Conservation (phyloP, 2,888 invertebrate genomes). For the Pristionchus japonicus region DNA sequence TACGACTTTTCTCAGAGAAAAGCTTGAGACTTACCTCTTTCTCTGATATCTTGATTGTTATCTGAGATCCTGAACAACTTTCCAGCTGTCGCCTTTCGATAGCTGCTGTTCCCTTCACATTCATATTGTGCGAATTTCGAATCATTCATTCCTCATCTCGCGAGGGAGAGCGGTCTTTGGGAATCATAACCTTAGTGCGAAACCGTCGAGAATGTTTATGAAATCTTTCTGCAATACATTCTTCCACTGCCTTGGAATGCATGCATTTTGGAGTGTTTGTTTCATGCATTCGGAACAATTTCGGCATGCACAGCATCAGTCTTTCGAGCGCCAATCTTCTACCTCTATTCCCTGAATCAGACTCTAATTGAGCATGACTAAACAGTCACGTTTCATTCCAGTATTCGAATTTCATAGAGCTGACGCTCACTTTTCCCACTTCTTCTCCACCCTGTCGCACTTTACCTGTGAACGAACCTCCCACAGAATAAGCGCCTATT, state of each 20-base stretch:
- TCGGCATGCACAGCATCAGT: not conserved
- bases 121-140: no score
- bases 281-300: not conserved
- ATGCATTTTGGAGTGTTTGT: not conserved
- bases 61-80: not conserved
- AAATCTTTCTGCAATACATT: no score
- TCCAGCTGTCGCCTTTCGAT: not conserved
- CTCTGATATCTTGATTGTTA: not conserved
- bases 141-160: no score
- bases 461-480: no score
- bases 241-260: not conserved
- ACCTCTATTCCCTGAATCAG: not conserved
- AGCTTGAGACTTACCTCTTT: not conserved
- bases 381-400: no score
- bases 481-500: no score
- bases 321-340: not conserved
- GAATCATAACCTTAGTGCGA: no score
- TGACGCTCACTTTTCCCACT: no score
- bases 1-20: not conserved
- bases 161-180: no score
- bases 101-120: not conserved
- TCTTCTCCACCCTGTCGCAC: not conserved
- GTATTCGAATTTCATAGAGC: no score
- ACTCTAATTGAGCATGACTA: no score
- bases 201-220: no score